A percentile compares a stretch with the other conserved stretches of the same genome.
Evolutionary conservation across 1,140 invertebrate genomes (phyloP).

Genomic region (Drosophila nannoptera): DNA sequence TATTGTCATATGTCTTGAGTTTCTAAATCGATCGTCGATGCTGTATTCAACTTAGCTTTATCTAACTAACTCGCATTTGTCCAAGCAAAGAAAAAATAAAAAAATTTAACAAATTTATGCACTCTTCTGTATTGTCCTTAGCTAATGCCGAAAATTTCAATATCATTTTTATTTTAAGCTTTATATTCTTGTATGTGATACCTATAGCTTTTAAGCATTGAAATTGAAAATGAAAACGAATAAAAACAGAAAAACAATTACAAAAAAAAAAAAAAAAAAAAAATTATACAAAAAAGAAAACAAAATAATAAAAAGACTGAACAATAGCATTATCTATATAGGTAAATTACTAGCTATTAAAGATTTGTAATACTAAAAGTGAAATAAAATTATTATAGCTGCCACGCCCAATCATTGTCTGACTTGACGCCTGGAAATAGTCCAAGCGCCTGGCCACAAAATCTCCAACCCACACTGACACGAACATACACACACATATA

Average conservation of each 20-base stretch:
- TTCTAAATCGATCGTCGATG: slow-evolving; percentile 53
- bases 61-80: slow-evolving; percentile 62
- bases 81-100: slow-evolving; percentile 19
- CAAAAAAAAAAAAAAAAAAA: slow-evolving; percentile 23
- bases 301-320: slow-evolving; percentile 43
- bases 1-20: slow-evolving; percentile 64
- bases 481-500: slow-evolving; percentile 7
- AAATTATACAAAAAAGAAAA: slow-evolving; percentile 29
- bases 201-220: slow-evolving; percentile 55
- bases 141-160: slow-evolving; percentile 52
- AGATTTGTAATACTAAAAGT: slow-evolving; percentile 61
- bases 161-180: slow-evolving; percentile 70
- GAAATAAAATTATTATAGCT: slow-evolving; percentile 63
- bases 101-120: slow-evolving; percentile 40
- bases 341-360: slow-evolving; percentile 64
- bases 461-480: slow-evolving; percentile 9
- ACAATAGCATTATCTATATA: slow-evolving; percentile 49
- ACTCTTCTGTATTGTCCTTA: slow-evolving; percentile 70
- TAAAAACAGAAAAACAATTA: slow-evolving; percentile 41
- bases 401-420: slow-evolving; percentile 63
- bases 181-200: slow-evolving; percentile 53
- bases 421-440: slow-evolving; percentile 59
- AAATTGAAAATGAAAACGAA: slow-evolving; percentile 49
- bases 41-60: slow-evolving; percentile 60
- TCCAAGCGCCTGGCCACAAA: slow-evolving; percentile 53